phyloP scores from a whole-genome alignment of 2,113 vertebrate genomes.

The Elaphurus davidianus region DNA sequence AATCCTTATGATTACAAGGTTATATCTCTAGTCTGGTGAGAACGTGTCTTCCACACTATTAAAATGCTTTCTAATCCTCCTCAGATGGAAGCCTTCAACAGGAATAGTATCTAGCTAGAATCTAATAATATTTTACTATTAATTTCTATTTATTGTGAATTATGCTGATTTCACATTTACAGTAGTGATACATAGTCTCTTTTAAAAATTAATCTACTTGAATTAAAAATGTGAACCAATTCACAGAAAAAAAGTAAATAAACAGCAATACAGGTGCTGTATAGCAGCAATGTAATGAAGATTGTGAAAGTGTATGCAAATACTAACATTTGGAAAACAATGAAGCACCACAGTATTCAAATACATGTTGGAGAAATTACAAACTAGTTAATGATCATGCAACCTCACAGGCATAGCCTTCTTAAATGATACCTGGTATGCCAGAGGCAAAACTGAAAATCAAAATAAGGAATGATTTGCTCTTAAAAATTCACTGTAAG shows the following conservation, averaged over 20 bases:
- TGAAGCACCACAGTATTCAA: background rate
- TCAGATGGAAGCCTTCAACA: background rate
- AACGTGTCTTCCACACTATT: background rate
- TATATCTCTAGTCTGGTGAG: background rate
- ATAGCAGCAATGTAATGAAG: background rate
- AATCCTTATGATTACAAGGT: background rate
- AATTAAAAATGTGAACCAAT: background rate
- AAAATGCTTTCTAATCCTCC: background rate
- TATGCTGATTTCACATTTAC: background rate
- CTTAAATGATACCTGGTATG: background rate
- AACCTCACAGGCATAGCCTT: background rate
- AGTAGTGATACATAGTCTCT: background rate
- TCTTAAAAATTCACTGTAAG: background rate
- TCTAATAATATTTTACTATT: background rate
- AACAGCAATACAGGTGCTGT: background rate
- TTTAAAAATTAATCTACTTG: conserved; percentile 3
- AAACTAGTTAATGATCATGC: background rate
- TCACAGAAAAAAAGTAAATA: background rate
- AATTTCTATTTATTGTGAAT: background rate
- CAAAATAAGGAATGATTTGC: background rate
- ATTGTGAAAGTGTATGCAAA: background rate
- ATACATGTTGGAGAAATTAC: background rate
- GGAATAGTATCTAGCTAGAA: background rate
- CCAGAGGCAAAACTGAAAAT: background rate
- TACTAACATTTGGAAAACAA: background rate